These are phyloP conservation scores for Syrista parreyssii DNA, from an alignment of 2,888 invertebrate species.

Conservation along the genomic window DNA sequence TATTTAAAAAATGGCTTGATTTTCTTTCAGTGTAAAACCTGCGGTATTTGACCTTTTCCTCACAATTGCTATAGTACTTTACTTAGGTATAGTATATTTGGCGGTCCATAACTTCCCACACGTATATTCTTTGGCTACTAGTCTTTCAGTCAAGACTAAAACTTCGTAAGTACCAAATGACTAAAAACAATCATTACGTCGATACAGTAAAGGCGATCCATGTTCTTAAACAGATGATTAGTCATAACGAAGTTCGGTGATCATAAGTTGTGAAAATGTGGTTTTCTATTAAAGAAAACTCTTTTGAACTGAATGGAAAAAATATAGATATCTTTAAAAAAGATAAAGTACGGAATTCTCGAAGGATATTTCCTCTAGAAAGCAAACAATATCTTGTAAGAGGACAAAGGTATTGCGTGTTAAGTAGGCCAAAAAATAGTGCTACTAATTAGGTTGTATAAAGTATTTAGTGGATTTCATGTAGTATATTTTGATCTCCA, in stretches of 20 bases:
- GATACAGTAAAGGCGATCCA: not conserved
- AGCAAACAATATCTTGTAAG: not conserved
- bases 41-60: slow-evolving; percentile 97
- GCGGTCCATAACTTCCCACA: slow-evolving; percentile 78
- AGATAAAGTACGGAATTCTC: not conserved
- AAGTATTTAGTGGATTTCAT: not conserved
- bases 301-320: no score
- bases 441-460: not conserved
- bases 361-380: not conserved
- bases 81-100: slow-evolving; percentile 87
- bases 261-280: not conserved
- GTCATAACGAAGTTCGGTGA: slow-evolving; percentile 1
- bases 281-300: not conserved
- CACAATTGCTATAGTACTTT: slow-evolving; percentile 85
- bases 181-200: not conserved
- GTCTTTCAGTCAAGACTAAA: slow-evolving; percentile 55
- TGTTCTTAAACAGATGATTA: no score
- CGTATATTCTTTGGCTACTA: slow-evolving; percentile 72
- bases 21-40: slow-evolving; percentile 88
- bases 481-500: not conserved
- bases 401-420: not conserved
- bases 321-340: no score
- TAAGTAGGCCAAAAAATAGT: not conserved
- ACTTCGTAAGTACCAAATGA: slow-evolving; percentile 40
- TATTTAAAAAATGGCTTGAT: slow-evolving; percentile 29